A percentile compares a stretch with the other conserved stretches of the same genome.
Evolutionary conservation across 2,797 vertebrate genomes (phyloP).

Genomic region (Cryptoblepharus egeriae): DNA sequence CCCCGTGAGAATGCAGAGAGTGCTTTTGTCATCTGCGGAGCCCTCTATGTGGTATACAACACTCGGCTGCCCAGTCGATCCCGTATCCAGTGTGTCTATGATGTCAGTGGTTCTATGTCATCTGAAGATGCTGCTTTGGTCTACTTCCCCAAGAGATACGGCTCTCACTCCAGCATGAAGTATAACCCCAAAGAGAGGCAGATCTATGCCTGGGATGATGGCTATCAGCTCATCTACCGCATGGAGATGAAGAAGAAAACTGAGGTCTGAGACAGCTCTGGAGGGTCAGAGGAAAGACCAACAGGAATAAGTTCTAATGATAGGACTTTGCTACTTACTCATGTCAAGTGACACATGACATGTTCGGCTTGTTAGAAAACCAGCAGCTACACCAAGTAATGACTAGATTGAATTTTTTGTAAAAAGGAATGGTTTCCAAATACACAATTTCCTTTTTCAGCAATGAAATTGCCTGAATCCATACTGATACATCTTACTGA

Average conservation of each 20-base stretch:
- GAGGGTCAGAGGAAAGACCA: not conserved
- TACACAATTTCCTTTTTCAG: constrained; percentile 13
- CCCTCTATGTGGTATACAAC: constrained; percentile 95
- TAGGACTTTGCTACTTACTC: not conserved
- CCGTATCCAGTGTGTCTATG: constrained; percentile 92
- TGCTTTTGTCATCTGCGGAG: constrained; percentile 92
- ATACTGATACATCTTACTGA: too few species aligned
- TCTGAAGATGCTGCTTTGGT: constrained; percentile 88
- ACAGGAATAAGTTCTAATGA: not conserved
- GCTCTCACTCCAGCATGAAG: constrained; percentile 92
- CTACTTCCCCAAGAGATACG: constrained; percentile 93
- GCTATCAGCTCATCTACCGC: constrained; percentile 96
- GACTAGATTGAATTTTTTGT: not conserved
- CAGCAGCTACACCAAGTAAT: not conserved
- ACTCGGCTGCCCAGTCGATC: constrained; percentile 90
- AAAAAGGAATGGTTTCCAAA: not conserved
- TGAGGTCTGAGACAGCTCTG: constrained; percentile 65
- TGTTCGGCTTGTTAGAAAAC: not conserved
- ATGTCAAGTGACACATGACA: not conserved
- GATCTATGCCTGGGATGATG: constrained; percentile 96
- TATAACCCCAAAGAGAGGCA: constrained; percentile 92
- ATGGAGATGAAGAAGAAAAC: constrained; percentile 89
- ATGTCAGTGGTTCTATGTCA: constrained; percentile 87
- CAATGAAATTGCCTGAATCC: not conserved
- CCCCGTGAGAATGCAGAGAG: constrained; percentile 91